Evolutionary conservation across 2,797 vertebrate genomes (phyloP).

Genomic region (Pristis pectinata): DNA sequence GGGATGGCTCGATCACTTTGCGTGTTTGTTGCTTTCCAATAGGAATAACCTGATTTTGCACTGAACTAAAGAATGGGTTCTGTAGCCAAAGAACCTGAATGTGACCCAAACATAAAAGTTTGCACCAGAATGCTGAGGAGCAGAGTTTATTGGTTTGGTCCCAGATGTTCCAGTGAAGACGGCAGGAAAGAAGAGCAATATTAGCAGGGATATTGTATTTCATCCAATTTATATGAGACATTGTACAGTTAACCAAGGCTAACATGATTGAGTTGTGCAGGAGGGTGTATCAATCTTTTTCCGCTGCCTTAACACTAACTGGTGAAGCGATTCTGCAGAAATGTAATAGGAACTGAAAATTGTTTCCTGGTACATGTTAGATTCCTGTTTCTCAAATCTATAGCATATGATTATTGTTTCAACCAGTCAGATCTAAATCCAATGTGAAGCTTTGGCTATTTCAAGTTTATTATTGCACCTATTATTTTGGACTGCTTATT

Average conservation of each 20-base stretch:
- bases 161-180: slow-evolving; percentile 11
- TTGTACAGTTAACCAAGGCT: slow-evolving; percentile 37
- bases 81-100: background rate
- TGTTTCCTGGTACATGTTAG: slow-evolving; percentile 15
- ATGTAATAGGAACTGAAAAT: slow-evolving; percentile 29
- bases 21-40: background rate
- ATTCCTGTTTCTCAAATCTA: slow-evolving; percentile 1
- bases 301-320: slow-evolving; percentile 23
- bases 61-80: background rate
- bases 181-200: slow-evolving; percentile 15
- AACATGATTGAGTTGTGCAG: slow-evolving; percentile 34
- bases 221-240: slow-evolving; percentile 36
- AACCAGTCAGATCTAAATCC: background rate
- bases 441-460: background rate
- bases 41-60: background rate
- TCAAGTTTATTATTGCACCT: background rate
- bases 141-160: background rate
- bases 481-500: background rate
- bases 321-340: slow-evolving; percentile 30
- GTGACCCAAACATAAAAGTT: background rate
- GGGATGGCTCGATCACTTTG: background rate
- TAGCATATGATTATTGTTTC: slow-evolving; percentile 23
- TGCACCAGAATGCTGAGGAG: background rate
- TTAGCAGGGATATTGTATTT: slow-evolving; percentile 31
- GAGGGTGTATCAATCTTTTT: slow-evolving; percentile 27